Evolutionary conservation across 2,797 vertebrate species (phyloP).

Genomic region (Myotis daubentonii): DNA sequence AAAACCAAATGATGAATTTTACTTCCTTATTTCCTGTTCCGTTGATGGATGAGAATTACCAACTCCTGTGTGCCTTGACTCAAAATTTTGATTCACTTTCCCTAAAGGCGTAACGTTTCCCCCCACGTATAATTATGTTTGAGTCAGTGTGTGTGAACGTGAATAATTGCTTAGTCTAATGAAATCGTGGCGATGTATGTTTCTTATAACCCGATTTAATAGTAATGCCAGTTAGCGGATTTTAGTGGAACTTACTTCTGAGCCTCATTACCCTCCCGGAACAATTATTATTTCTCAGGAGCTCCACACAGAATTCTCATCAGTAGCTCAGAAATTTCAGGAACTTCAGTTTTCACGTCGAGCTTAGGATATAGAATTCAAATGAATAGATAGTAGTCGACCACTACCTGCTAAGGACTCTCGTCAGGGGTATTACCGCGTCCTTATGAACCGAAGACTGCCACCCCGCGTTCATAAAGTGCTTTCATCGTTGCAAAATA

Average conservation of each 20-base stretch:
- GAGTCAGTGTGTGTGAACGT: slow-evolving; percentile 38
- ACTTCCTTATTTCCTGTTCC: slow-evolving; percentile 63
- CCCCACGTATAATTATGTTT: slow-evolving; percentile 48
- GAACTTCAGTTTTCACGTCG: slow-evolving; percentile 9
- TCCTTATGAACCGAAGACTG: not conserved
- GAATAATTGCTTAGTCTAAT: slow-evolving; percentile 58
- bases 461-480: not conserved
- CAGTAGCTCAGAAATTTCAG: slow-evolving; percentile 16
- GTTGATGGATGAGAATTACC: slow-evolving; percentile 71
- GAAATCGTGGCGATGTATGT: slow-evolving; percentile 47
- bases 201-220: slow-evolving; percentile 58
- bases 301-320: slow-evolving; percentile 34
- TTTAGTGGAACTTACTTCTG: slow-evolving; percentile 60
- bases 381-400: not conserved
- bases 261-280: slow-evolving; percentile 40
- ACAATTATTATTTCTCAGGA: slow-evolving; percentile 57
- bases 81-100: slow-evolving; percentile 56
- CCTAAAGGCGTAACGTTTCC: slow-evolving; percentile 70
- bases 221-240: slow-evolving; percentile 4
- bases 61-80: slow-evolving; percentile 32
- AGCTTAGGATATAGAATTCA: not conserved
- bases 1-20: slow-evolving; percentile 70
- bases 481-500: not conserved
- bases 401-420: not conserved
- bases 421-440: not conserved